Conservation (phyloP, 2,888 invertebrate genomes). For the Cataglyphis rosenhaueri region DNA sequence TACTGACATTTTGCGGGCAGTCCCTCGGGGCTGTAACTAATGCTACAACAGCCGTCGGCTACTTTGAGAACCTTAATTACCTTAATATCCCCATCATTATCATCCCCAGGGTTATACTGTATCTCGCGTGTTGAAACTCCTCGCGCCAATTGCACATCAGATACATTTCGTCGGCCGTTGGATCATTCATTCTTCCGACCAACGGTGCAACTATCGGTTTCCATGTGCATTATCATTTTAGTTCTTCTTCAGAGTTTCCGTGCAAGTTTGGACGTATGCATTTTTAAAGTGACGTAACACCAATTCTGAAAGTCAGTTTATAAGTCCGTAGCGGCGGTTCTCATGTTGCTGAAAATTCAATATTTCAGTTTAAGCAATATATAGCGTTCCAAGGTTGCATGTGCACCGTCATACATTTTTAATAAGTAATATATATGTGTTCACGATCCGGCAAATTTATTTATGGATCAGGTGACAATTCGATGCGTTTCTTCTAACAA, state of each 20-base stretch:
- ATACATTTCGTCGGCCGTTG: constrained; percentile 44
- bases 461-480: constrained; percentile 3
- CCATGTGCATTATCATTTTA: neutral
- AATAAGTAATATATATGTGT: neutral
- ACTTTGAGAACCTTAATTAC: constrained; percentile 73
- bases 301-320: neutral
- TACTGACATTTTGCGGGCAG: constrained; percentile 74
- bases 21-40: constrained; percentile 68
- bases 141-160: constrained; percentile 63
- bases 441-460: neutral
- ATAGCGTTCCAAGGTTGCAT: neutral
- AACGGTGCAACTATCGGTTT: neutral
- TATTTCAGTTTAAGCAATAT: neutral
- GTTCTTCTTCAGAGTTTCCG: neutral
- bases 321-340: neutral
- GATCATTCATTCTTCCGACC: neutral
- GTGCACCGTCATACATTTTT: neutral
- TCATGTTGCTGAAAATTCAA: neutral
- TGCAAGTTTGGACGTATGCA: neutral
- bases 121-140: constrained; percentile 46
- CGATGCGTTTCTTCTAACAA: neutral
- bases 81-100: constrained; percentile 71
- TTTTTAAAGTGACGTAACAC: constrained; percentile 17
- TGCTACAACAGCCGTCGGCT: constrained; percentile 68
- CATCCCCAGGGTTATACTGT: constrained; percentile 46